These are phyloP conservation scores for Lycocerus yunnanus DNA, from an alignment of 2,888 invertebrate species.

Conservation along the genomic window DNA sequence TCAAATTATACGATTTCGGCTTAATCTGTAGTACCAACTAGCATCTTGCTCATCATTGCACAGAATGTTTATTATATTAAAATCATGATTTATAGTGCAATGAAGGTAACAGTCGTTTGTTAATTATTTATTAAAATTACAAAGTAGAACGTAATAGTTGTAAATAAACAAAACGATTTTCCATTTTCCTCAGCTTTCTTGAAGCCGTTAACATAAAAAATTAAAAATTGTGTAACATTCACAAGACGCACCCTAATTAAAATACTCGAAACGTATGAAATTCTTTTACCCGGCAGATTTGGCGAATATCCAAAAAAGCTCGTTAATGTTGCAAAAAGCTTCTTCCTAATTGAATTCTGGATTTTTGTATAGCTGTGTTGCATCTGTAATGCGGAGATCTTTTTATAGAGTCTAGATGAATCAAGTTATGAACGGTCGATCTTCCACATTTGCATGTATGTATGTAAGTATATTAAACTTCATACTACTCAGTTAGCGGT, in stretches of 20 bases:
- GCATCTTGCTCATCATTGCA: constrained; percentile 42
- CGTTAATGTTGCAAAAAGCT: constrained; percentile 24
- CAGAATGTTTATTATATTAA: constrained; percentile 45
- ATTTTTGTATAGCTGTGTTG: constrained; percentile 18
- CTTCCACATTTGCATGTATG: constrained; percentile 9
- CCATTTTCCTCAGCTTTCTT: neutral
- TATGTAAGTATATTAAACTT: constrained; percentile 5
- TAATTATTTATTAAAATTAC: constrained; percentile 40
- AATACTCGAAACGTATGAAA: constrained; percentile 23
- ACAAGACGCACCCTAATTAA: constrained; percentile 24
- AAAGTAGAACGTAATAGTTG: constrained; percentile 10
- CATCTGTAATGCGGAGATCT: constrained; percentile 24
- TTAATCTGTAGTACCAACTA: constrained; percentile 45
- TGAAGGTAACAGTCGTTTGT: constrained; percentile 36
- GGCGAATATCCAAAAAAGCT: constrained; percentile 24
- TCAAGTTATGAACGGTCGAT: constrained; percentile 12
- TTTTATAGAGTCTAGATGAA: constrained; percentile 17
- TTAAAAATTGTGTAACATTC: constrained; percentile 2
- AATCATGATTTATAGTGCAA: constrained; percentile 41
- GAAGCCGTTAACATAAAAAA: neutral
- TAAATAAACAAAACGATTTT: neutral
- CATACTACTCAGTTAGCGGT: neutral
- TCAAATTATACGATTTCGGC: constrained; percentile 48
- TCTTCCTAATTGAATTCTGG: constrained; percentile 25
- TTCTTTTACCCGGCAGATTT: constrained; percentile 16